Percentiles rank a stretch among this genome's conserved stretches.
These are phyloP conservation scores for Calephelis perditalis DNA, from an alignment of 2,888 invertebrate genomes.

Conservation along the genomic window DNA sequence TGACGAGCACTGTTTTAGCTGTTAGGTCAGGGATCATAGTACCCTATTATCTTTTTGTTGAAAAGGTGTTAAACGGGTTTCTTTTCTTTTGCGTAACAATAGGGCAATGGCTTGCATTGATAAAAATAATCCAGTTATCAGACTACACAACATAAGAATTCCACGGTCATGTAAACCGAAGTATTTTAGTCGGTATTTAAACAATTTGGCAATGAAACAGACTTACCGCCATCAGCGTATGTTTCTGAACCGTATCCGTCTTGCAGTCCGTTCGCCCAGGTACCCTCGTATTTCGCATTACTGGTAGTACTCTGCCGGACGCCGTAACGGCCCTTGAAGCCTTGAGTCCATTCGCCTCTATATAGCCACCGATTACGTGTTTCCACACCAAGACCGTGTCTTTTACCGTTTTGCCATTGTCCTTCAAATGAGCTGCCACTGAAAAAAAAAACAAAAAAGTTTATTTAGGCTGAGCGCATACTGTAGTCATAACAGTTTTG, in stretches of 20 bases:
- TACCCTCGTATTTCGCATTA: conserved; percentile 97
- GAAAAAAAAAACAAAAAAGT: conserved; percentile 43
- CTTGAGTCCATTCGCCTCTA: conserved; percentile 99
- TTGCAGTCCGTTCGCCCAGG: conserved; percentile 99
- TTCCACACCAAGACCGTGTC: conserved; percentile 98
- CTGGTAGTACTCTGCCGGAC: conserved; percentile 96
- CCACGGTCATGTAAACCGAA: conserved; percentile 56
- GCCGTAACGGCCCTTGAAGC: conserved; percentile 99
- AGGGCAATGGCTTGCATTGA: conserved; percentile 11
- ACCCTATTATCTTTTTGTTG: no score
- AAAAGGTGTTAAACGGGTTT: no score
- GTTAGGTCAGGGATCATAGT: no score
- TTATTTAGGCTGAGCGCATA: no score
- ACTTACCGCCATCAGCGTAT: conserved; percentile 98
- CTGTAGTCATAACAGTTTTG: no score
- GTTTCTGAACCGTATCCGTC: conserved; percentile 99
- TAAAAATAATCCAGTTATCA: conserved; percentile 22
- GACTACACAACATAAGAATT: conserved; percentile 42
- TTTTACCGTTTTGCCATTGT: conserved; percentile 99
- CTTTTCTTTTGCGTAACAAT: no score
- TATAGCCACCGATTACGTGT: conserved; percentile 98
- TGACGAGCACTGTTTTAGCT: no score
- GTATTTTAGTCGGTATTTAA: conserved; percentile 59
- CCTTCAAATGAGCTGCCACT: conserved; percentile 98
- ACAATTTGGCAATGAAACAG: conserved; percentile 54